Evolutionary conservation across 2,113 vertebrate species (phyloP), one percentile per base, ranked within the genome.

Genomic region (Prochilodus magdalenae): DNA sequence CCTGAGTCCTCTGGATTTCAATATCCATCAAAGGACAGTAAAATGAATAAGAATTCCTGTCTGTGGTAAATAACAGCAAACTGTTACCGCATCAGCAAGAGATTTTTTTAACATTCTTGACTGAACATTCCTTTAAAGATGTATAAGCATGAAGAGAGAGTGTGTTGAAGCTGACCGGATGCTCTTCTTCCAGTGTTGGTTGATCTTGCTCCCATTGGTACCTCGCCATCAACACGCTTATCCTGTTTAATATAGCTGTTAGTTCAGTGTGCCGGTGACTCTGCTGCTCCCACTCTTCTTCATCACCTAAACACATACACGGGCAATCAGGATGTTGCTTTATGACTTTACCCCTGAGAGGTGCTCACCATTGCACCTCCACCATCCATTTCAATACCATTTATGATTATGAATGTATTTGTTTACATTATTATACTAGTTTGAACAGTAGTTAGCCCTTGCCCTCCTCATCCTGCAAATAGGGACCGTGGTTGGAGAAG

Each of bases 261-360:
- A 96, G 73, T 87, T 92, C 90, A 8, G 94, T 72, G 26, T 90
- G 74, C 89, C 95, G 93, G 63, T 86, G 73, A 0, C 86, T 84
- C 86, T 96, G 94, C 87, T 91, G 93, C 57, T 96, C 91, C 92
- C 91, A 93, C 86, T 97, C 96, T 1, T 94, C 90, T 79, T 89
- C 93, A 59, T 96, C 95, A 57, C 84, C 96, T 98, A 63, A 79
- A 66, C 73, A 73, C 77, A 80, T 20, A 67, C 29, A 81, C 67
- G 74, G 22, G 83, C 51, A 57, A 63, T 22, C 40, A 60, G 62
- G 13, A 27, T 60, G 53, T 22, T 20, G 2, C 49, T 51, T 51
- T 51, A 51, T 55, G 20, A 22, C 53, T 22, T 51, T 51, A 55
- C 14, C 20, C 5, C 30, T 30, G 7, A 29, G 20, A 13, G 33